Evolutionary conservation across 1,140 invertebrate genomes (phyloP).

Genomic region (Babylonia areolata): DNA sequence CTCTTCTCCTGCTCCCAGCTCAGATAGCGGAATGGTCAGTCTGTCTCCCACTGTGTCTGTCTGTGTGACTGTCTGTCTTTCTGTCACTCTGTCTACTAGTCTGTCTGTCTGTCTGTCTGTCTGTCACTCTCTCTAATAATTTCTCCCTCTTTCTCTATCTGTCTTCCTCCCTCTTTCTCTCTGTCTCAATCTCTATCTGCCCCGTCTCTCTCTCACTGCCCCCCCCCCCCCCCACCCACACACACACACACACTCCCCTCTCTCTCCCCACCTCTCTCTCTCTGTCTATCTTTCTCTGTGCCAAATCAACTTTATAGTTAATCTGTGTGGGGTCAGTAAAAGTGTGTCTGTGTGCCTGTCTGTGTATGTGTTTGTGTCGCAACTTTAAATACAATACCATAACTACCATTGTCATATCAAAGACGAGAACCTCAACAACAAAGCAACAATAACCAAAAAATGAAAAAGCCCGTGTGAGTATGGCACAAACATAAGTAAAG

Average conservation of each 20-base stretch:
- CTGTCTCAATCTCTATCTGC: neutral
- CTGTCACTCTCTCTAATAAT: neutral
- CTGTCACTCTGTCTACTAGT: neutral
- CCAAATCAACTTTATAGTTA: too few species aligned
- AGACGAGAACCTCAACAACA: too few species aligned
- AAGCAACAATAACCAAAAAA: too few species aligned
- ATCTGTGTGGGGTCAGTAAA: too few species aligned
- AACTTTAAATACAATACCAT: too few species aligned
- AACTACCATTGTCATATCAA: too few species aligned
- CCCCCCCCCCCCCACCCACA: neutral
- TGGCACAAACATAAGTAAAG: too few species aligned
- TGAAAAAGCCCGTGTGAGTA: too few species aligned
- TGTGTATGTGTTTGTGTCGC: too few species aligned
- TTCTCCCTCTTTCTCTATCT: neutral
- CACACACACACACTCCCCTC: conserved; percentile 11
- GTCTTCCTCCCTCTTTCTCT: neutral
- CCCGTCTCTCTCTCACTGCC: neutral
- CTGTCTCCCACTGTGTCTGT: neutral
- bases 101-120: conserved; percentile 26
- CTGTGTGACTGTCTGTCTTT: neutral
- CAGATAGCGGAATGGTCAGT: too few species aligned
- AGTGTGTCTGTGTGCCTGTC: too few species aligned
- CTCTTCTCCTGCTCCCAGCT: too few species aligned
- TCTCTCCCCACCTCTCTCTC: conserved; percentile 20
- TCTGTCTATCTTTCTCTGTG: neutral